Conservation (phyloP, 2,888 invertebrate genomes). For the Apodemia hepburni region DNA sequence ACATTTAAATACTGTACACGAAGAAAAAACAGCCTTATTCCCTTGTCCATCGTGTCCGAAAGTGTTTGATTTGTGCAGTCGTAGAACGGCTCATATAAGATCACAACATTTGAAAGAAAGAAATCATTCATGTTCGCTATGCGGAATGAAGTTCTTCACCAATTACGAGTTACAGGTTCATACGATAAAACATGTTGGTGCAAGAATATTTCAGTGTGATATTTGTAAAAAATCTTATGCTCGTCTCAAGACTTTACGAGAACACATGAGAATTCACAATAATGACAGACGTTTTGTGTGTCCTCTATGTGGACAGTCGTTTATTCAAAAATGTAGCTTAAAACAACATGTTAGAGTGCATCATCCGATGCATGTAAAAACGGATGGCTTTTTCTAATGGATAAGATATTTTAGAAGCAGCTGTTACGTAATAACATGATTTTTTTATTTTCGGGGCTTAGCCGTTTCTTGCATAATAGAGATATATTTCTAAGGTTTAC, state of each 20-base stretch:
- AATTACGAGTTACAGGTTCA: conserved; percentile 79
- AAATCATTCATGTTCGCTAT: conserved; percentile 71
- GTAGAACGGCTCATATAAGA: conserved; percentile 61
- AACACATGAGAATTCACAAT: conserved; percentile 71
- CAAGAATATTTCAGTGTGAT: conserved; percentile 75
- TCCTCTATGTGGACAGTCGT: conserved; percentile 61
- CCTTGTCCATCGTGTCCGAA: conserved; percentile 65
- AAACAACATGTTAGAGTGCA: conserved; percentile 69
- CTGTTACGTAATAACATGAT: no score
- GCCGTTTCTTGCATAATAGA: no score
- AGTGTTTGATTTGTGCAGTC: conserved; percentile 66
- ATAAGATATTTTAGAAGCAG: no score
- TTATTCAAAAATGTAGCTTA: conserved; percentile 68
- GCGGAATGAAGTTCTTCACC: conserved; percentile 76
- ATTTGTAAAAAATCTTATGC: conserved; percentile 74
- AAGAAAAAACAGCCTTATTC: conserved; percentile 61
- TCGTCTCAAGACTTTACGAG: conserved; percentile 63
- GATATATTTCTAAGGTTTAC: no score
- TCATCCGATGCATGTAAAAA: conserved; percentile 56
- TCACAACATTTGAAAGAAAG: conserved; percentile 67
- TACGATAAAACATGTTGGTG: conserved; percentile 74
- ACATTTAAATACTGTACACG: conserved; percentile 60
- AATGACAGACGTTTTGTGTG: conserved; percentile 66
- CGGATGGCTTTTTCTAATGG: conserved; percentile 38
- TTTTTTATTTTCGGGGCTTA: no score